Evolutionary conservation across 2,113 vertebrate species (phyloP).

Genomic region (Paracyprichromis sp.): DNA sequence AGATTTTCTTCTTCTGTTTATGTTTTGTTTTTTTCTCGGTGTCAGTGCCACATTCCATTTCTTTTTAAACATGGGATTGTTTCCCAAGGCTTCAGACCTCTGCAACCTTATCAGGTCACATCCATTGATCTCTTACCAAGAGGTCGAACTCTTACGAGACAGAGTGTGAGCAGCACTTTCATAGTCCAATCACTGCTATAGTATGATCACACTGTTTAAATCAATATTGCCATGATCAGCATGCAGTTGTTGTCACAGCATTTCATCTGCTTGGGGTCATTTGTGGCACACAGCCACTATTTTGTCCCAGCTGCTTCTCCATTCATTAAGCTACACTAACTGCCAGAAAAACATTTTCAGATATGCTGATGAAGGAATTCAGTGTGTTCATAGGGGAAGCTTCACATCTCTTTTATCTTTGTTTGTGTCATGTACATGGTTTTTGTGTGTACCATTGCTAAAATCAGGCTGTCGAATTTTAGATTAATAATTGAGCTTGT

Average conservation of each 20-base stretch:
- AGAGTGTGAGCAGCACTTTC: conserved; percentile 6
- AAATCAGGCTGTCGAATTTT: background rate
- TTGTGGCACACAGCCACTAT: background rate
- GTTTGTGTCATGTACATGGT: background rate
- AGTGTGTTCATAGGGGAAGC: background rate
- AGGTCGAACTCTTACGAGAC: background rate
- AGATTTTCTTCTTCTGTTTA: background rate
- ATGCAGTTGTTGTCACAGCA: background rate
- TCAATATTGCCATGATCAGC: background rate
- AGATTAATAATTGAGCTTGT: background rate
- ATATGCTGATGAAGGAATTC: background rate
- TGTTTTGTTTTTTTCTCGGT: background rate
- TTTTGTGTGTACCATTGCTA: background rate
- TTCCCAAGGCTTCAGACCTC: background rate
- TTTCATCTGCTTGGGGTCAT: background rate
- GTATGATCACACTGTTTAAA: background rate
- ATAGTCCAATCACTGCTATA: background rate
- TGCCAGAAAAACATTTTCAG: background rate
- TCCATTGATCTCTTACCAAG: conserved; percentile 29
- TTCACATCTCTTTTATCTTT: background rate
- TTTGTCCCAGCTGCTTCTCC: background rate
- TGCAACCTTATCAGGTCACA: conserved; percentile 11
- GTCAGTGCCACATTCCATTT: background rate
- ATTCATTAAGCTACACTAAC: background rate
- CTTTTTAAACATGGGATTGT: background rate